Evolutionary conservation across 2,113 vertebrate species (phyloP).

Genomic region (Ictidomys tridecemlineatus): DNA sequence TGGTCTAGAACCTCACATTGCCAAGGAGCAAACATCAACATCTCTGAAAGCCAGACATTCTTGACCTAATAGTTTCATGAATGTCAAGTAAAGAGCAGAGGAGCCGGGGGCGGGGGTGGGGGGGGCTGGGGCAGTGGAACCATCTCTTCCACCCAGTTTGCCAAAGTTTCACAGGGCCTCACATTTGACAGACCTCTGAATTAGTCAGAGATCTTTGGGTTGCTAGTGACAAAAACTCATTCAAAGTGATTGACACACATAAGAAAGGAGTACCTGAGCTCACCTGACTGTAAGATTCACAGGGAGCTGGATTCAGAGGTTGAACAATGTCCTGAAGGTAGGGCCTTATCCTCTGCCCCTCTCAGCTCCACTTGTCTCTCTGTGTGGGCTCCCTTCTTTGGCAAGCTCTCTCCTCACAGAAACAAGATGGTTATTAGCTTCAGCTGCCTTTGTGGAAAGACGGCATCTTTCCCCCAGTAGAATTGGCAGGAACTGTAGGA

Average conservation of each 20-base stretch:
- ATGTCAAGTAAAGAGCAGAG: background rate
- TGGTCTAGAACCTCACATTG: background rate
- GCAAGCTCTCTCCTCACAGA: background rate
- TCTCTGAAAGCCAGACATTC: background rate
- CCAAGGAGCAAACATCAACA: background rate
- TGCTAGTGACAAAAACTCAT: background rate
- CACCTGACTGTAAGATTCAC: background rate
- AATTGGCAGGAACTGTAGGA: background rate
- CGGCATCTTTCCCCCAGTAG: background rate
- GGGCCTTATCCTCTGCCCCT: background rate
- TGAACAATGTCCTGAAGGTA: background rate
- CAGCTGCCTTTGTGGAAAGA: background rate
- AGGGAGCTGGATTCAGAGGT: background rate
- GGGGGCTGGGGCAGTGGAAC: background rate
- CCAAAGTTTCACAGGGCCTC: background rate
- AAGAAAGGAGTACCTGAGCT: slow-evolving; percentile 30
- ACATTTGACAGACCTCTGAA: background rate
- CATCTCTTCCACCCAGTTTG: background rate
- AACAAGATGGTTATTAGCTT: background rate
- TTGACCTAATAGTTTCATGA: background rate
- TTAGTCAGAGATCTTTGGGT: background rate
- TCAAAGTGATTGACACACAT: background rate
- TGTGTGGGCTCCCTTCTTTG: background rate
- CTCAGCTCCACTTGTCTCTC: background rate
- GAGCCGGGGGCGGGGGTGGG: no score